Conservation (phyloP, 2,888 invertebrate genomes). For the Volucella inanis region DNA sequence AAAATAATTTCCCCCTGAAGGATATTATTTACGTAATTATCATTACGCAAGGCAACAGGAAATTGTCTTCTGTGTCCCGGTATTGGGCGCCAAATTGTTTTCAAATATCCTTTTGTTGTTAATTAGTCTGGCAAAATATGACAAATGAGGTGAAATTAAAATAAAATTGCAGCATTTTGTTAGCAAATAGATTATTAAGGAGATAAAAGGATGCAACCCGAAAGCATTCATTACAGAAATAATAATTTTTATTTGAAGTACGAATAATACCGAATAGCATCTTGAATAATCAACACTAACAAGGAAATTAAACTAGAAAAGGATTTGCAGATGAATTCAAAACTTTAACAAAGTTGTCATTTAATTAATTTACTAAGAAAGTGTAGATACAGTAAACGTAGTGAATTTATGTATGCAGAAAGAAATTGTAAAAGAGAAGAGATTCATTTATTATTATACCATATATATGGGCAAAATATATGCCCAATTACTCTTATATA, state of each 20-base stretch:
- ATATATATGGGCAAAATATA: too few species aligned
- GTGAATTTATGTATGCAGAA: too few species aligned
- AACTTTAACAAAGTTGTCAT: background rate
- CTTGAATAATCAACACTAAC: constrained; percentile 20
- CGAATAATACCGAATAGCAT: background rate
- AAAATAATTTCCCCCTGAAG: constrained; percentile 69
- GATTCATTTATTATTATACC: too few species aligned
- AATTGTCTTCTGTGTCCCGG: constrained; percentile 54
- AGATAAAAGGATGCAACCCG: background rate
- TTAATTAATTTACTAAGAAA: constrained; percentile 31
- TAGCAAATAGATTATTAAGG: background rate
- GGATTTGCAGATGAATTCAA: background rate
- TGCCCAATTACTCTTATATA: too few species aligned
- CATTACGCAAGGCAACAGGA: constrained; percentile 64
- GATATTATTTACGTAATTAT: constrained; percentile 67
- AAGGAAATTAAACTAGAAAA: constrained; percentile 51
- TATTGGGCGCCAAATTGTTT: constrained; percentile 56
- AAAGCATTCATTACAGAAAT: constrained; percentile 2
- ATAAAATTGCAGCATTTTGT: constrained; percentile 36
- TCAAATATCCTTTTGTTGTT: constrained; percentile 69
- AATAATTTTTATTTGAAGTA: background rate
- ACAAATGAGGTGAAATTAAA: constrained; percentile 29
- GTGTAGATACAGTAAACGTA: too few species aligned
- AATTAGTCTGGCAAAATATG: constrained; percentile 40
- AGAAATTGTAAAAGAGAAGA: too few species aligned